Conservation (phyloP, 2,113 vertebrate species). For the Lagenorhynchus albirostris region DNA sequence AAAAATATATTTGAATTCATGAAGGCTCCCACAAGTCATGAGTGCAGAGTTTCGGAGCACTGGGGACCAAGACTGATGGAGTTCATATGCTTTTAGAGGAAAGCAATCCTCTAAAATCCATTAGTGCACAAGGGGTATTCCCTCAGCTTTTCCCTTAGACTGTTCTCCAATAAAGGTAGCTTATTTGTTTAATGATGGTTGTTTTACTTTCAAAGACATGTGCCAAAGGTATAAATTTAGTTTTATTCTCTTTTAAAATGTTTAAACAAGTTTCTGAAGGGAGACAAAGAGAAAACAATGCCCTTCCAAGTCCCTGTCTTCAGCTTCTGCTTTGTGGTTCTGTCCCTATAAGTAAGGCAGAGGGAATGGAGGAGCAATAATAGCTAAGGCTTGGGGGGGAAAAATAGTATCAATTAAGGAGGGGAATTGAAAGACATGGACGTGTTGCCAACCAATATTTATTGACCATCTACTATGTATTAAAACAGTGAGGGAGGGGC, state of each 20-base stretch:
- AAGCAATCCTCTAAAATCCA: background rate
- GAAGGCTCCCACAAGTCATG: background rate
- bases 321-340: background rate
- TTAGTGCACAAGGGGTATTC: background rate
- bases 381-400: background rate
- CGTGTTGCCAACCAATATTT: background rate
- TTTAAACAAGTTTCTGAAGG: background rate
- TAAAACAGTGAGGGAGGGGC: background rate
- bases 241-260: background rate
- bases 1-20: conserved; percentile 39
- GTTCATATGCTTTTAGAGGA: background rate
- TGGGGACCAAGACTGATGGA: background rate
- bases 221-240: background rate
- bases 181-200: background rate
- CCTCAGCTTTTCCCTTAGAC: background rate
- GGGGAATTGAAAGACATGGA: background rate
- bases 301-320: background rate
- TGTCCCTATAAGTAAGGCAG: background rate
- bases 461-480: background rate
- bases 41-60: background rate
- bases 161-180: background rate
- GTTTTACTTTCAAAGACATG: background rate
- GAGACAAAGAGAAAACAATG: background rate
- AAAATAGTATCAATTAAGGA: background rate
- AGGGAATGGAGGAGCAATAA: background rate